Percentiles rank a stretch among this genome's conserved stretches.
phyloP scores from a whole-genome alignment of 2,113 vertebrate genomes.

The Accipiter virgatus region DNA sequence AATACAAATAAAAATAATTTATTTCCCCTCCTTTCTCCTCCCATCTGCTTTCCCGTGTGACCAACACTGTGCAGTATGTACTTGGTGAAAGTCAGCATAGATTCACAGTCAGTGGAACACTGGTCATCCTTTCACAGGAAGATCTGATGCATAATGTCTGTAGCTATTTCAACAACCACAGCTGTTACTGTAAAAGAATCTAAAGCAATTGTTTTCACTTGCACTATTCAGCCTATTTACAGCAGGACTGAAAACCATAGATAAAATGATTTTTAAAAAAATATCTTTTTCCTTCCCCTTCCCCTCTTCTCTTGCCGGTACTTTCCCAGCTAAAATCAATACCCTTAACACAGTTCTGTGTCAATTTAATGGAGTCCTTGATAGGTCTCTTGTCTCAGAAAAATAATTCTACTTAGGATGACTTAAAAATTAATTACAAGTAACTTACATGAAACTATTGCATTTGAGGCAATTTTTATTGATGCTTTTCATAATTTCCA shows the following conservation, averaged over 20 bases:
- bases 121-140: background rate
- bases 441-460: background rate
- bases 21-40: background rate
- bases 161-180: background rate
- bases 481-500: background rate
- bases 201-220: background rate
- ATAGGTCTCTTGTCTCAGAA: background rate
- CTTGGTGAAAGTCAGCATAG: background rate
- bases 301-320: background rate
- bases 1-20: constrained; percentile 25
- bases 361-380: background rate
- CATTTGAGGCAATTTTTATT: background rate
- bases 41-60: background rate
- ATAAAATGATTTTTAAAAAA: background rate
- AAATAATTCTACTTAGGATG: background rate
- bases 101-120: background rate
- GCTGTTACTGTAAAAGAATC: background rate
- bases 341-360: background rate
- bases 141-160: background rate
- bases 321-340: background rate
- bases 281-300: background rate
- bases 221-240: background rate
- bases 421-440: background rate
- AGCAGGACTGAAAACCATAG: background rate
- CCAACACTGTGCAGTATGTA: background rate